Percentiles rank a stretch among this genome's conserved stretches.
Conservation (phyloP, 2,888 invertebrate species). For the Eubasilissa splendida region DNA sequence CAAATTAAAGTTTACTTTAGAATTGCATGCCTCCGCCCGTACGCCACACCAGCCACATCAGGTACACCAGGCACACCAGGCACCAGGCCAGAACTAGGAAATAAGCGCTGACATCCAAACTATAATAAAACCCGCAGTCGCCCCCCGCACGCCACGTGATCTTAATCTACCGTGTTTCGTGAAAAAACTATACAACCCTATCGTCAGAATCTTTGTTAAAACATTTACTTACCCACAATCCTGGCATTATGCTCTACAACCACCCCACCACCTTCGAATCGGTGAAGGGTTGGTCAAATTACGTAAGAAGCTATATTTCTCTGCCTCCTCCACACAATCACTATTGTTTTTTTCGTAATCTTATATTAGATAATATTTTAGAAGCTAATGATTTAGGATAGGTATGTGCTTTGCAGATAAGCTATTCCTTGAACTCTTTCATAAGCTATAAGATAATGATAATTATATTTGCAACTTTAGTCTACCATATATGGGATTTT, state of each 20-base stretch:
- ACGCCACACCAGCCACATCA: not conserved
- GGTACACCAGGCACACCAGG: not conserved
- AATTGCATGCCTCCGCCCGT: not conserved
- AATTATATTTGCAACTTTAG: too few relatives aligned
- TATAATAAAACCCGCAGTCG: slow-evolving; percentile 33
- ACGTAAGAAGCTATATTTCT: too few relatives aligned
- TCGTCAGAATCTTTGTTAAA: too few relatives aligned
- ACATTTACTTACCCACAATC: too few relatives aligned
- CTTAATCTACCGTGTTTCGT: slow-evolving; percentile 19
- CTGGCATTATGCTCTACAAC: too few relatives aligned
- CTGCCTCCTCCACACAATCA: too few relatives aligned
- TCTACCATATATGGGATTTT: too few relatives aligned
- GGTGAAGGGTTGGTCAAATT: too few relatives aligned
- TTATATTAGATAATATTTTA: too few relatives aligned
- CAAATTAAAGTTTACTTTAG: slow-evolving; percentile 14
- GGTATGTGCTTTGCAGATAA: not conserved
- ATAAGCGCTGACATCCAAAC: slow-evolving; percentile 14
- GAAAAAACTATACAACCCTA: not conserved
- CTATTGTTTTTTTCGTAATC: too few relatives aligned
- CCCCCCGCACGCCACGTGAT: slow-evolving; percentile 11
- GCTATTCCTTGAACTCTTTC: not conserved
- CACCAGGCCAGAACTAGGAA: slow-evolving; percentile 2
- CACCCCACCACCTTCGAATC: too few relatives aligned
- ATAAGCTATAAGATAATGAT: not conserved
- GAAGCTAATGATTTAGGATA: too few relatives aligned